phyloP scores from a whole-genome alignment of 1,140 invertebrate genomes.

The Papilio helenus region DNA sequence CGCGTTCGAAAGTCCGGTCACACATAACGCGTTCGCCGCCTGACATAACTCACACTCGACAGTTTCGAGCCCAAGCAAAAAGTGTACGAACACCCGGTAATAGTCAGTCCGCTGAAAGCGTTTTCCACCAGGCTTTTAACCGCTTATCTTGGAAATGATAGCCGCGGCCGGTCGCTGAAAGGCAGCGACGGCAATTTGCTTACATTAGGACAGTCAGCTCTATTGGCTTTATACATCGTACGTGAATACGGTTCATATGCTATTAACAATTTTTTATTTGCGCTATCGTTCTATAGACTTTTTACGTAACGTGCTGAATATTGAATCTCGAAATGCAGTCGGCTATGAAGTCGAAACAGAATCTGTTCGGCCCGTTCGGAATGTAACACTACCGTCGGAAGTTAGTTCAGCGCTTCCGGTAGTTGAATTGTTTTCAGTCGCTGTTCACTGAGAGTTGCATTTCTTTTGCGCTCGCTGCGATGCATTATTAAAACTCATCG shows the following conservation, averaged over 20 bases:
- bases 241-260: conserved; percentile 50
- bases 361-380: conserved; percentile 66
- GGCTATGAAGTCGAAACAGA: conserved; percentile 70
- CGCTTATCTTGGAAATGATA: conserved; percentile 82
- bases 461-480: conserved; percentile 56
- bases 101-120: conserved; percentile 76
- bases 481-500: conserved; percentile 44
- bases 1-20: conserved; percentile 43
- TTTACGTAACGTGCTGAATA: conserved; percentile 49
- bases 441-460: conserved; percentile 61
- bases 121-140: conserved; percentile 80
- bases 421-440: conserved; percentile 72
- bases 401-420: conserved; percentile 63
- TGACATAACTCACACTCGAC: conserved; percentile 51
- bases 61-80: conserved; percentile 75
- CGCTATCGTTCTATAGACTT: conserved; percentile 22
- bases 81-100: conserved; percentile 66
- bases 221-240: conserved; percentile 49
- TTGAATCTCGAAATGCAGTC: conserved; percentile 62
- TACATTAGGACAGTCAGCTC: conserved; percentile 77
- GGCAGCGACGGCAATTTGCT: conserved; percentile 80
- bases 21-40: conserved; percentile 44
- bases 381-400: conserved; percentile 65
- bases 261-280: conserved; percentile 41
- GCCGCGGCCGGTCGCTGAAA: conserved; percentile 76